A percentile compares a stretch with the other conserved stretches of the same genome.
Evolutionary conservation across 2,888 invertebrate genomes (phyloP).

Genomic region (Spodoptera picta): DNA sequence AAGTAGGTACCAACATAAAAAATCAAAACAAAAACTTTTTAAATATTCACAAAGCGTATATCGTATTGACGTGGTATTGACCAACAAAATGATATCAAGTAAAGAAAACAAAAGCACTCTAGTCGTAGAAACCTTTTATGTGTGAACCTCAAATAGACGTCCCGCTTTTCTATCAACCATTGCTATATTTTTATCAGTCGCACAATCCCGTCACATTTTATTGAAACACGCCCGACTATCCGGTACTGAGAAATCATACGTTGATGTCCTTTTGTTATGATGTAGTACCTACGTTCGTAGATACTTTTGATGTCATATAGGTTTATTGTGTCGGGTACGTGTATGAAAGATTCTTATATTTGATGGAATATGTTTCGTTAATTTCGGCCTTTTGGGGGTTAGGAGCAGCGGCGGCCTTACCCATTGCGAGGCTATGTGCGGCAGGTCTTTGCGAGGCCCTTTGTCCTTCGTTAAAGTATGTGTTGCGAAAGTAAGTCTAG

Average conservation of each 20-base stretch:
- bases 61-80: neutral
- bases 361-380: no score
- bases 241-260: neutral
- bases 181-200: slow-evolving; percentile 15
- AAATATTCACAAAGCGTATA: neutral
- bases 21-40: neutral
- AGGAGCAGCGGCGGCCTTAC: no score
- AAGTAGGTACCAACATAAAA: neutral
- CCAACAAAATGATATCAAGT: neutral
- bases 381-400: no score
- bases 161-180: slow-evolving; percentile 1
- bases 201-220: slow-evolving; percentile 30
- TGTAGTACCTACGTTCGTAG: neutral
- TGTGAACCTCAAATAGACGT: slow-evolving; percentile 1
- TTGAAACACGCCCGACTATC: slow-evolving; percentile 12
- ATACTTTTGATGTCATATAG: no score
- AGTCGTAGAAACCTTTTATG: neutral
- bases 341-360: no score
- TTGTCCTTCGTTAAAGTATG: no score
- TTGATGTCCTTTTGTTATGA: neutral
- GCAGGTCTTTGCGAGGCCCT: no score
- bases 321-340: no score
- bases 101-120: neutral
- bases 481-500: no score
- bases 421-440: no score